phyloP scores from a whole-genome alignment of 2,797 vertebrate genomes.

The Centropyge bicolor region DNA sequence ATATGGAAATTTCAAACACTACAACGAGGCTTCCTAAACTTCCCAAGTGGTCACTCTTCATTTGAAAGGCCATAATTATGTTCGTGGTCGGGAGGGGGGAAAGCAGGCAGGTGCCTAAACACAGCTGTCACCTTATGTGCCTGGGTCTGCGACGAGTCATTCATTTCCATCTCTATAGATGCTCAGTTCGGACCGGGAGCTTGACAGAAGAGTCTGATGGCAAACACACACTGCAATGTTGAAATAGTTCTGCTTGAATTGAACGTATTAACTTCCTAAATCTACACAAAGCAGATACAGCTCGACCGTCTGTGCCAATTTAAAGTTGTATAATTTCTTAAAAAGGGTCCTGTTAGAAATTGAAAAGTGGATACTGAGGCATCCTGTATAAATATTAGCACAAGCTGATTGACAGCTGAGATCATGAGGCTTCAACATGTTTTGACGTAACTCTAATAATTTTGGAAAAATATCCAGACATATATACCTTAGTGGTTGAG shows the following conservation, averaged over 20 bases:
- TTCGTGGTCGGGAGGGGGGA: slow-evolving; percentile 43
- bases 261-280: slow-evolving; percentile 53
- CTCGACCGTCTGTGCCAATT: slow-evolving; percentile 24
- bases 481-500: too few relatives aligned
- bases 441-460: too few relatives aligned
- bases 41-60: slow-evolving; percentile 77
- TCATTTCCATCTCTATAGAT: slow-evolving; percentile 80
- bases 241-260: slow-evolving; percentile 48
- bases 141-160: slow-evolving; percentile 58
- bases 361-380: slow-evolving; percentile 10
- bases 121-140: slow-evolving; percentile 78
- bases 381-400: slow-evolving; percentile 3
- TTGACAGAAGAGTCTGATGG: slow-evolving; percentile 51
- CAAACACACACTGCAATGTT: slow-evolving; percentile 58
- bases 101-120: slow-evolving; percentile 82
- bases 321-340: slow-evolving; percentile 38
- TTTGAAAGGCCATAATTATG: slow-evolving; percentile 76
- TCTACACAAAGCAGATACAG: slow-evolving; percentile 51
- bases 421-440: too few relatives aligned
- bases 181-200: slow-evolving; percentile 52
- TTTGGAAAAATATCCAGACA: too few relatives aligned
- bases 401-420: background rate
- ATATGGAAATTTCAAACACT: slow-evolving; percentile 79
- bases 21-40: slow-evolving; percentile 70
- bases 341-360: slow-evolving; percentile 19